Base-by-base conservation (phyloP, 1,140 invertebrate genomes). In the Anastrepha ludens region DNA sequence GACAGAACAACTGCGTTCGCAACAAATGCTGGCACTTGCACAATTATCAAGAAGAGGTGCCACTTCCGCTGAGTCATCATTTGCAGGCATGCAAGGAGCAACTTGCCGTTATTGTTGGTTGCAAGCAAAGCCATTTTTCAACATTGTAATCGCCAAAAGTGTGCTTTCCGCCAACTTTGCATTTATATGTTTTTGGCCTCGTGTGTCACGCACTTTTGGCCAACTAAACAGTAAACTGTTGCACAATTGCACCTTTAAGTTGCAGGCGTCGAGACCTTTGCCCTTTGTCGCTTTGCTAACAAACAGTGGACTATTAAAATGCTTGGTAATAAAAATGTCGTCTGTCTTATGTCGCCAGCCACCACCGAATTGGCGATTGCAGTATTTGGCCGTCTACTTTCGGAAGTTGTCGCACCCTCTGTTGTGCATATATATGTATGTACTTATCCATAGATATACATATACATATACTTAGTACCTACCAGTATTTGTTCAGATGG, bases 161-260 rank as follows among this genome's bases (percentile, higher is more conserved):
- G 74, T 81, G 74, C 74, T 81, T 81, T 81, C 74, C 44, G 74
- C 74, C 74, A 81, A 81, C 74, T 81, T 81, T 81, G 74, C 74
- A 81, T 81, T 74, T 74, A n/a, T 64, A 7, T n/a, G 4, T 8
- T 13, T 67, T 47, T 67, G 29, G 39, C 65, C 39, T 74, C 67
- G 67, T 41, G 39, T 44, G 39, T 41, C 50, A 55, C 74, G 44
- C 50, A 81, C 74, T 81, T 81, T 81, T 81, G 2, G 74, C 74
- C 50, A 81, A 41, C 8, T 2, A 55, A 55, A 81, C 50, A 55
- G 74, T 81, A 29, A 81, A 81, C 74, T 81, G 74, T 81, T 81
- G 74, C 74, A 29, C 74, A 81, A 55, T 9, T 50, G 47, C 74
- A 81, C 74, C 74, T 58, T 29, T 47, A 50, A 55, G 47, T 81